phyloP scores from a whole-genome alignment of 2,888 invertebrate genomes.

The Cheilosia pagana region DNA sequence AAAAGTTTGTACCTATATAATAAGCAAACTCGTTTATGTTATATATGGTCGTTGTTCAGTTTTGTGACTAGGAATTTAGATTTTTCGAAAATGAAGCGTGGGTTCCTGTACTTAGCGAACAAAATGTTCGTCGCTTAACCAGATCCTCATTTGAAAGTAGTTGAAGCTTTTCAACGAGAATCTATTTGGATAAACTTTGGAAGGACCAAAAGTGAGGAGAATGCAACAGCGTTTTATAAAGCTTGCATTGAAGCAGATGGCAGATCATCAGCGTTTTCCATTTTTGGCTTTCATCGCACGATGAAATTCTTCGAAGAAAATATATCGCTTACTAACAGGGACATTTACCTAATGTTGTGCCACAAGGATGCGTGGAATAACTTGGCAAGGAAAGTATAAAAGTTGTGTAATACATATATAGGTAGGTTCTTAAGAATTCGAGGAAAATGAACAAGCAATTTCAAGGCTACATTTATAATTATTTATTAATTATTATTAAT shows the following conservation, averaged over 20 bases:
- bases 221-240: neutral
- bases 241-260: neutral
- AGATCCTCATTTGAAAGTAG: constrained; percentile 3
- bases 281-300: neutral
- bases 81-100: constrained; percentile 3
- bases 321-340: neutral
- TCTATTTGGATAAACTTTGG: constrained; percentile 12
- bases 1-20: too few relatives aligned
- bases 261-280: neutral
- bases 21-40: neutral
- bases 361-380: neutral
- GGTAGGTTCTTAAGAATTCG: too few relatives aligned
- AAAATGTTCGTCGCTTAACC: constrained; percentile 9
- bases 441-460: too few relatives aligned
- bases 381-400: neutral
- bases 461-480: too few relatives aligned
- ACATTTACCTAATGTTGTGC: neutral
- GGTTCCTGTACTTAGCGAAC: neutral
- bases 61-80: neutral
- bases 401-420: too few relatives aligned
- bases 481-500: too few relatives aligned
- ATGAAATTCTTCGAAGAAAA: neutral
- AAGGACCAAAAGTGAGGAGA: neutral
- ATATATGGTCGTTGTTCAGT: neutral
- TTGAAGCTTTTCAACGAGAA: constrained; percentile 5